These are phyloP conservation scores for Cosmopolites sordidus DNA, from an alignment of 2,888 invertebrate genomes.

Conservation along the genomic window DNA sequence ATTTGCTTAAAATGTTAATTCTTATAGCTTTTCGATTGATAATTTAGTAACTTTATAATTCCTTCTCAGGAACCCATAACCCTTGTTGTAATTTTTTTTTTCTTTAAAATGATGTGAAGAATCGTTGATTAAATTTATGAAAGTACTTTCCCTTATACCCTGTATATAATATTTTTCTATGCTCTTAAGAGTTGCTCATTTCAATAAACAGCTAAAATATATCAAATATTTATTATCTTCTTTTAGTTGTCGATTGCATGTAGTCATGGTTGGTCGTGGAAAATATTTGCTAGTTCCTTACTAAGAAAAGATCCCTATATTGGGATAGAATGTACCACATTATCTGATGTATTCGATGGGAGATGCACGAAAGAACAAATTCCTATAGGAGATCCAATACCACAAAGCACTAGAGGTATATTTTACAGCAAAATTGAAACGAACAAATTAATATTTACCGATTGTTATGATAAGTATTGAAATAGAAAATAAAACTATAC, in stretches of 20 bases:
- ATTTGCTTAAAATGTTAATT: too few species aligned
- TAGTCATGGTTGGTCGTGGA: constrained; percentile 63
- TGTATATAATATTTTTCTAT: too few species aligned
- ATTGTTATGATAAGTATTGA: neutral
- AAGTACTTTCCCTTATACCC: too few species aligned
- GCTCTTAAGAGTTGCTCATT: too few species aligned
- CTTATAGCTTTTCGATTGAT: too few species aligned
- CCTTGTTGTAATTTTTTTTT: too few species aligned
- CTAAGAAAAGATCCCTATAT: constrained; percentile 52
- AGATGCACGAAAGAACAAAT: constrained; percentile 17
- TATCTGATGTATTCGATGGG: constrained; percentile 49
- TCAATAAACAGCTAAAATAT: too few species aligned
- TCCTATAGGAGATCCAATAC: constrained; percentile 21
- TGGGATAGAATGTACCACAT: constrained; percentile 55
- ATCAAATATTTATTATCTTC: too few species aligned
- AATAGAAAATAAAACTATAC: neutral
- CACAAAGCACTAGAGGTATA: constrained; percentile 31
- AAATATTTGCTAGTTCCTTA: constrained; percentile 64
- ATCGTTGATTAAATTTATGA: too few species aligned
- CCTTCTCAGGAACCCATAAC: too few species aligned
- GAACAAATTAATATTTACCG: constrained; percentile 5
- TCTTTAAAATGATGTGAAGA: too few species aligned
- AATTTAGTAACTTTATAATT: too few species aligned
- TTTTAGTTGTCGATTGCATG: constrained; percentile 55
- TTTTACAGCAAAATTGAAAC: constrained; percentile 33